Base-by-base conservation (phyloP, 1,140 invertebrate species). In the Achroia grisella region DNA sequence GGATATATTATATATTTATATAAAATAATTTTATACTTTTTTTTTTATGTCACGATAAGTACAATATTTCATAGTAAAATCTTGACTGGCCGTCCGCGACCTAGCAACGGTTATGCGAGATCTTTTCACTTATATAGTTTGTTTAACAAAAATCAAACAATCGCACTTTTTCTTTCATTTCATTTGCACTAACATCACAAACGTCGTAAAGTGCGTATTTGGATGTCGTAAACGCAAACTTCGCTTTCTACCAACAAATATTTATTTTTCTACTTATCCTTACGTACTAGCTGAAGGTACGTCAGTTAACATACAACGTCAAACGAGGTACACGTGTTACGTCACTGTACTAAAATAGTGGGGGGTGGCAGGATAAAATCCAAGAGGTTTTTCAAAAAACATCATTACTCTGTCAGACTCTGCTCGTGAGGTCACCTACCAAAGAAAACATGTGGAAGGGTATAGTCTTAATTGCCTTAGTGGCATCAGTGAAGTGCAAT, bases 191-290 rank as follows among this genome's bases (percentile, higher is more conserved):
- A 52, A 43, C 61, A 58, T 64, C 58, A 70, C 55, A 68, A 68
- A 75, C 59, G 48, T 37, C 51, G 61, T 61, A 74, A 62, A 71
- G 58, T 56, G 50, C 44, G 61, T 69, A 64, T 66, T 63, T 62
- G 40, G 40, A 63, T 72, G 56, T 59, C 57, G 65, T 71, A 66
- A 71, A 69, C 37, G 53, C 65, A 76, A 78, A 78, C 72, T 67
- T 71, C 74, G 64, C 81, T 85, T 85, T 85, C 81, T 85, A 81
- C 66, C 61, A 74, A 65, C 57, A 62, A 83, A 85, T 83, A 85
- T 85, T 85, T 85, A 66, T 81, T 78, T 71, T 74, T 78, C 73
- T 80, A 81, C 74, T 85, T 83, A 83, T 74, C 76, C 75, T 76
- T 66, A 69, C 62, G 56, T 63, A 48, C 44, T 46, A 40, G 61